Base-by-base conservation (phyloP, 2,888 invertebrate genomes). In the Agonopterix alstromeriana region DNA sequence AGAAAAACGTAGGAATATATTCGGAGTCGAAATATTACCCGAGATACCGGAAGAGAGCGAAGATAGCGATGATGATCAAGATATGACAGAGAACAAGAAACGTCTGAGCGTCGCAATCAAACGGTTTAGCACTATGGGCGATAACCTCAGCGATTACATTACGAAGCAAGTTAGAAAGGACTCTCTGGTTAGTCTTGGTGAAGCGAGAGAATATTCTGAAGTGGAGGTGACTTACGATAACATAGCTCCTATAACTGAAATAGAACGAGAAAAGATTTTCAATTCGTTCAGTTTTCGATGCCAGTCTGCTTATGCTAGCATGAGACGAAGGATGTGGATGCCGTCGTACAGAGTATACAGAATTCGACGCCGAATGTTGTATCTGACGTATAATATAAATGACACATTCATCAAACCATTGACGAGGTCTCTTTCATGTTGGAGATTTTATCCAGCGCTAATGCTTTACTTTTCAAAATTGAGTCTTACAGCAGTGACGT, bases 21-120 rank as follows among this genome's bases (percentile, higher is more conserved):
- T 84, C 56, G 90, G 90, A 3, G 87, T 90, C 42, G 85, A 90
- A 62, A 86, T 90, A 61, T 66, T 90, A 49, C 90, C 90, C 17
- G 85, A 89, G 69, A 90, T 90, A 66, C 84, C 85, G 3, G 90
- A 90, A 66, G 90, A 89, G 63, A 87, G 80, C 49, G 89, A 89
- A 64, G 77, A 77, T 12, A 78, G 75, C 38, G 76, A 76, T 8
- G 57, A 58, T 8, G 77, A 77, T 9, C 64, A 74, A 49, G 63
- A 54, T 51, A 47, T 53, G 36, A 59, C 53, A 36, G 63, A 63
- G 42, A 75, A 70, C 56, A 82, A 77, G 53, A 78, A 78, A 60
- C 77, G 78, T 48, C 70, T 89, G 53, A 86, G 82, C 57, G 64
- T 73, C 48, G 84, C 82, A 53, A 86, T 90, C 48, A 89, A 86